Evolutionary conservation across 2,888 invertebrate species (phyloP), one percentile per base, ranked within the genome.

Genomic region (Plagiodera versicolora): DNA sequence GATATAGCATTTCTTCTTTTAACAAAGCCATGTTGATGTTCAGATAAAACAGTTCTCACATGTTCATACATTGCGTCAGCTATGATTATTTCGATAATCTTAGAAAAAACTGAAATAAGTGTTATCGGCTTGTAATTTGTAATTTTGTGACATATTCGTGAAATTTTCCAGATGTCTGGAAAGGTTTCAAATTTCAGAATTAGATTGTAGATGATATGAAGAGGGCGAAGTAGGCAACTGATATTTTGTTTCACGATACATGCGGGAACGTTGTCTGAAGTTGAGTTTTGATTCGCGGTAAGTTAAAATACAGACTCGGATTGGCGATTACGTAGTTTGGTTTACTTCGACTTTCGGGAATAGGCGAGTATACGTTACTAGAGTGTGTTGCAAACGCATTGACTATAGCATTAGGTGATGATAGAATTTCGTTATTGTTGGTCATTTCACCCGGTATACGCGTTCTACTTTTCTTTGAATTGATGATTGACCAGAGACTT

Each of bases 161-260:
- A 50, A 11, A 50, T 50, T 50, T 50, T 50, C 30, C 50, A 50
- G 11, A 50, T 50, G 16, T 50, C 28, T 48, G 48, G 48, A 48
- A 11, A 48, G n/a, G 48, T 48, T 48, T 11, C 20, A 20, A 24
- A n/a, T 24, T 48, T 48, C 20, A 48, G 20, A 14, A 48, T 48
- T 1, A 24, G 24, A 48, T 48, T 48, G 48, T 48, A 48, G 11
- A 48, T 48, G 20, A 48, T 48, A 16, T 48, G 24, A 20, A 48
- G 20, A 3, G 48, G 48, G 9, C 48, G 20, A 48, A 48, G 48
- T 11, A 48, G 48, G 6, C 48, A 48, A 24, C 24, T 24, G 9
- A 48, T 48, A 48, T 48, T 48, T 20, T 24, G 1, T 48, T 48
- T 48, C 20, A 48, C 20, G 11, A 48, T 48, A 24, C 48, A 24